Base-by-base conservation (phyloP, 2,888 invertebrate genomes). In the Chloroclystis v-ata region DNA sequence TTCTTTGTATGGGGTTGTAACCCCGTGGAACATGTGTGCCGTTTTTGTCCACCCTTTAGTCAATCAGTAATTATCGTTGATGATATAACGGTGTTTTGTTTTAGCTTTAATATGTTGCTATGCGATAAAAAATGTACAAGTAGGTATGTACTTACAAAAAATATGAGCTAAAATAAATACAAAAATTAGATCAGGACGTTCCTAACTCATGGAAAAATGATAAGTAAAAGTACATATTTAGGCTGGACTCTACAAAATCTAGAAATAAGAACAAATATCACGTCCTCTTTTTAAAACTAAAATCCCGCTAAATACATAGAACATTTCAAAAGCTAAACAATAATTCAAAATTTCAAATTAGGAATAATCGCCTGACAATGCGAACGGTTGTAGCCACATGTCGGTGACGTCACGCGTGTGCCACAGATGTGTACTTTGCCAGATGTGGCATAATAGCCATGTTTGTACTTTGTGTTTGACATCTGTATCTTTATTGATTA, bases 11-110 rank as follows among this genome's bases (percentile, higher is more conserved):
- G 69, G 80, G 79, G 78, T 72, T 75, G 68, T 64, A 75, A 75
- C 79, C 78, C 46, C 80, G 61, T 33, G 57, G 43, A 70, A 78
- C 85, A 85, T 85, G 82, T 84, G 85, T 71, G 56, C 55, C 59
- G 61, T 67, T 75, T 78, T 78, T 78, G 75, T 72, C 67, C 55
- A 43, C 45, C 43, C 50, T 52, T 59, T 47, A 46, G 39, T 43
- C 26, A 29, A 45, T 49, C 42, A 37, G 46, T 43, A 43, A 50
- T 50, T 50, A 50, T 32, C 33, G 38, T 29, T 50, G 35, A 46
- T 50, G 42, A 43, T 39, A 30, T 43, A 40, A 42, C 45, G 39
- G 39, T 43, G 46, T 40, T 55, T 56, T 45, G 45, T 57, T 56
- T 59, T 51, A 53, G 10, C 42, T 25, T 32, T 42, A 37, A 20